A percentile compares a stretch with the other conserved stretches of the same genome.
Conservation (phyloP, 2,888 invertebrate genomes). For the Iphiclides podalirius region DNA sequence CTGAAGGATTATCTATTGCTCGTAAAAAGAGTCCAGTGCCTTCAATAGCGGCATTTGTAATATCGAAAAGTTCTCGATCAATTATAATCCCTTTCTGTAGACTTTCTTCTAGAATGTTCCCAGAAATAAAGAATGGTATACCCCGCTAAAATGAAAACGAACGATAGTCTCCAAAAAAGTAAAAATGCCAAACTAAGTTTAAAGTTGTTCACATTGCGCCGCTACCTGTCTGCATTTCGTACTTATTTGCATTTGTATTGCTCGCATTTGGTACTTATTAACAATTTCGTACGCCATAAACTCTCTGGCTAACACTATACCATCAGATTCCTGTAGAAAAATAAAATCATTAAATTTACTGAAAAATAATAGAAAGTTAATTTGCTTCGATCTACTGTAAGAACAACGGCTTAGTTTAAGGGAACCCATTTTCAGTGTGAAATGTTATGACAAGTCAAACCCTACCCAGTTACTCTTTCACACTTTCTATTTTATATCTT, state of each 20-base stretch:
- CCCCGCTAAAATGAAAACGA: constrained; percentile 46
- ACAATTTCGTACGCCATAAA: constrained; percentile 51
- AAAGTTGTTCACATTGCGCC: no score
- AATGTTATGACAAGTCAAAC: no score
- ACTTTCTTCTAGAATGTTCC: constrained; percentile 44
- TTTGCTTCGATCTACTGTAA: no score
- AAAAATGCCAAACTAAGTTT: no score
- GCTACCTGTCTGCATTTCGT: constrained; percentile 59
- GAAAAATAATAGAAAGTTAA: no score
- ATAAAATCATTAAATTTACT: neutral
- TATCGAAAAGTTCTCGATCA: constrained; percentile 47
- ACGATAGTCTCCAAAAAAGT: no score
- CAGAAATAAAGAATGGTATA: constrained; percentile 56
- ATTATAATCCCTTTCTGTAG: constrained; percentile 34
- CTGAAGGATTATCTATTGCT: constrained; percentile 7
- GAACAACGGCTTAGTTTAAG: no score
- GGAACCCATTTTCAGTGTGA: no score
- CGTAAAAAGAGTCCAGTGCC: constrained; percentile 51
- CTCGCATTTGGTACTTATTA: constrained; percentile 36
- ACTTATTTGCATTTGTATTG: constrained; percentile 54
- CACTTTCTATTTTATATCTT: no score
- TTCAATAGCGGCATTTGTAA: constrained; percentile 52
- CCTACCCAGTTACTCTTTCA: no score
- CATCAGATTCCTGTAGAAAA: constrained; percentile 51
- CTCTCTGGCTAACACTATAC: constrained; percentile 53